These are phyloP conservation scores for Phrynosoma platyrhinos DNA, from an alignment of 2,113 vertebrate genomes.

Conservation along the genomic window DNA sequence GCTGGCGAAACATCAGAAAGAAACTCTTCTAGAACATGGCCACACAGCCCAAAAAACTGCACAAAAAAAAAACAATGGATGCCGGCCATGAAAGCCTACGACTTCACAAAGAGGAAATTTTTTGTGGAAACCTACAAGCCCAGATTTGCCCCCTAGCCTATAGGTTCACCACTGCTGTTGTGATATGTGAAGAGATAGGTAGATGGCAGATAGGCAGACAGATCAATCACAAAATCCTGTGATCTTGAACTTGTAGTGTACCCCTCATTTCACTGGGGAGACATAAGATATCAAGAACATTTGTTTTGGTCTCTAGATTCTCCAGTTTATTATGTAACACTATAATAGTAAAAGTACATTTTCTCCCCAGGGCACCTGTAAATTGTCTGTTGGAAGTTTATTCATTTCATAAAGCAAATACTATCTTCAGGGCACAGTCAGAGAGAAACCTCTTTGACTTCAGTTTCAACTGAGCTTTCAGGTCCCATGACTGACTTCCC, in stretches of 20 bases:
- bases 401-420: not conserved
- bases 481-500: not conserved
- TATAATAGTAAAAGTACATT: not conserved
- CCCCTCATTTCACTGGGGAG: accelerated
- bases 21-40: too few relatives aligned
- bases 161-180: too few relatives aligned
- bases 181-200: too few relatives aligned
- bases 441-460: slow-evolving; percentile 1
- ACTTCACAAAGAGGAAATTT: too few relatives aligned
- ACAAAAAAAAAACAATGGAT: too few relatives aligned
- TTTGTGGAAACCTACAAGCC: too few relatives aligned
- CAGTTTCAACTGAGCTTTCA: not conserved
- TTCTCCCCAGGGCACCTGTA: not conserved
- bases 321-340: slow-evolving; percentile 14
- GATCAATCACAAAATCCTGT: not conserved
- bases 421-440: not conserved
- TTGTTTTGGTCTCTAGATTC: not conserved
- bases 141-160: too few relatives aligned
- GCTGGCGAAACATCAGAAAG: too few relatives aligned
- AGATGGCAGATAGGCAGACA: not conserved
- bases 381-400: slow-evolving; percentile 1
- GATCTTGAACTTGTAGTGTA: not conserved
- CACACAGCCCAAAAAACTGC: too few relatives aligned
- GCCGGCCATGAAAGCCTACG: too few relatives aligned
- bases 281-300: not conserved